A percentile compares a stretch with the other conserved stretches of the same genome.
phyloP scores from a whole-genome alignment of 2,113 vertebrate genomes.

The Vanacampus margaritifer region DNA sequence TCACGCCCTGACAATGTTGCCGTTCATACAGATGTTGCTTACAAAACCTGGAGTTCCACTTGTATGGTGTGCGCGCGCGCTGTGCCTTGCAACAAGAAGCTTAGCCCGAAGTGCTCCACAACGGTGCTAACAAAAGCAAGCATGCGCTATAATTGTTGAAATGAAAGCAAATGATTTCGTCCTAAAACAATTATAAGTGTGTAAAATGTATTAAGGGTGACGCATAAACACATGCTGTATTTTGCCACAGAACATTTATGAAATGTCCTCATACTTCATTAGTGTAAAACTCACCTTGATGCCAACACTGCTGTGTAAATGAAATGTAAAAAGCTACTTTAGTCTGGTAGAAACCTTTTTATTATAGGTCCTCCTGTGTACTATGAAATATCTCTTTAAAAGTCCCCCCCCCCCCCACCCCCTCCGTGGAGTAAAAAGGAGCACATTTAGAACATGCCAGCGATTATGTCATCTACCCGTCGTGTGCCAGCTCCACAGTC shows the following conservation, averaged over 20 bases:
- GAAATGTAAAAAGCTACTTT: constrained; percentile 39
- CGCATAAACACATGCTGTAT: constrained; percentile 27
- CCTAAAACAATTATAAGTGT: constrained; percentile 38
- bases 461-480: constrained; percentile 86
- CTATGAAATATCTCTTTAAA: constrained; percentile 76
- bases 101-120: constrained; percentile 49
- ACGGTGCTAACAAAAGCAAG: constrained; percentile 34
- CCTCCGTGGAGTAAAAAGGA: constrained; percentile 69
- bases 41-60: constrained; percentile 88
- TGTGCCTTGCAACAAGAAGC: constrained; percentile 56
- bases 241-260: constrained; percentile 16
- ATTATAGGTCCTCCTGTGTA: constrained; percentile 60
- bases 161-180: constrained; percentile 53
- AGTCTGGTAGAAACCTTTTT: constrained; percentile 48
- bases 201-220: constrained; percentile 20
- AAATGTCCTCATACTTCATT: constrained; percentile 7
- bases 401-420: constrained; percentile 58
- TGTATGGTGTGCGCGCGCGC: constrained; percentile 74
- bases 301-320: constrained; percentile 27
- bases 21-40: constrained; percentile 90
- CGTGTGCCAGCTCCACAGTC: constrained; percentile 79
- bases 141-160: constrained; percentile 42
- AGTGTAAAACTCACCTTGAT: constrained; percentile 6
- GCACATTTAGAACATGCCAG: constrained; percentile 84
- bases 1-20: constrained; percentile 92